Base-by-base conservation (phyloP, 2,113 vertebrate species). In the Callipepla squamata region DNA sequence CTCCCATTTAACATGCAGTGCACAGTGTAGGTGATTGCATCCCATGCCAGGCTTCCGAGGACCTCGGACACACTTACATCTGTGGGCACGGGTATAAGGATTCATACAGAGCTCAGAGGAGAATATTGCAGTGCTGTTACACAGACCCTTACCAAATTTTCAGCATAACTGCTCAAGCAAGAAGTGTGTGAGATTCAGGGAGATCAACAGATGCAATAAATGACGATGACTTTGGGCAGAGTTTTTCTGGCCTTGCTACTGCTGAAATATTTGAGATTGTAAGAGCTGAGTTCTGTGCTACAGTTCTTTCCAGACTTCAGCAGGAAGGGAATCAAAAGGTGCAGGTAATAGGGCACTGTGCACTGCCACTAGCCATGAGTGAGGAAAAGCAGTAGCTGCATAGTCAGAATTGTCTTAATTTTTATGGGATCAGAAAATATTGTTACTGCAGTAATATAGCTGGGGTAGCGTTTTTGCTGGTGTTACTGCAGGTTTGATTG, bases 171-270 rank as follows among this genome's bases (percentile, higher is more conserved):
- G 53, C 44, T 45, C n/a, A 68, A 40, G 18, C 25, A 63, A 42
- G 34, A 59, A 38, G 3, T 5, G 17, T 21, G 47, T n/a, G 69
- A 62, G 17, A 16, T 40, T 38, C 50, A 34, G 38, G 70, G 32
- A 79, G 30, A 10, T 30, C 5, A 10, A 57, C 22, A 62, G 73
- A 44, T 63, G 30, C 6, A 12, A 34, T 13, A 34, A 70, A 62
- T 14, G 5, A 8, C 8, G 7, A 34, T 70, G 75, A 12, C 55
- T 50, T 85, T 2, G 0, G 0, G 0, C 16, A 20, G 20, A 18
- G 8, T 40, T 55, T 68, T 38, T 66, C 34, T 12, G 6, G 21
- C 48, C n/a, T 85, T 23, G 0, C 20, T 21, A 3, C 40, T 3
- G 0, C 44, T 62, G 13, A 36, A 73, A 67, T 42, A 17, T 10